Evolutionary conservation across 2,797 vertebrate genomes (phyloP).

Genomic region (Avahi laniger): DNA sequence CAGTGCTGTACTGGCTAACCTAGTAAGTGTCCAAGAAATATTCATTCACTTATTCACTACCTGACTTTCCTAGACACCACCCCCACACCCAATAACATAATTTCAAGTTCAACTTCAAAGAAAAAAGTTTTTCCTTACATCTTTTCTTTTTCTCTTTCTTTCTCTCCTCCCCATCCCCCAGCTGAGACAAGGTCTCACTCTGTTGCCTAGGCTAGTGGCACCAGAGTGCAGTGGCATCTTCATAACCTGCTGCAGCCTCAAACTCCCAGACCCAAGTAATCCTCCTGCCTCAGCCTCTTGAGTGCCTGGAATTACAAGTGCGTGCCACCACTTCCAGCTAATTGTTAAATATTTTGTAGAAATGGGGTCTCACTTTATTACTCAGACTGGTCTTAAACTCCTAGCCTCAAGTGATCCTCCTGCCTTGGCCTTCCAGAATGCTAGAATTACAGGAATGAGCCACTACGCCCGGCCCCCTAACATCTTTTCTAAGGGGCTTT

Average conservation of each 20-base stretch:
- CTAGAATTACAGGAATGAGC: background rate
- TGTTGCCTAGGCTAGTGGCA: background rate
- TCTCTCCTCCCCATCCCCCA: no score
- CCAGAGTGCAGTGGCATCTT: background rate
- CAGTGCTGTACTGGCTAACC: background rate
- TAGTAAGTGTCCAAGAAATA: background rate
- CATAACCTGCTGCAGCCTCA: background rate
- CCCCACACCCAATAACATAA: background rate
- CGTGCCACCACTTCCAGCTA: background rate
- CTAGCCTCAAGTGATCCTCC: background rate
- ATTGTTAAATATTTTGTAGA: background rate
- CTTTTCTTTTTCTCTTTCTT: background rate
- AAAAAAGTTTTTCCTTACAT: background rate
- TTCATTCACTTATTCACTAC: background rate
- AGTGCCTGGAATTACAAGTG: background rate
- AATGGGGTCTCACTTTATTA: background rate
- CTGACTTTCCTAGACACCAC: background rate
- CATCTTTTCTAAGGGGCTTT: background rate
- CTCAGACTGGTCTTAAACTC: background rate
- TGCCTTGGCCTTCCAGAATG: background rate
- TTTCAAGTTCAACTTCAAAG: background rate
- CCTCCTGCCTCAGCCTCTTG: background rate
- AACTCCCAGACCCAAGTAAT: background rate
- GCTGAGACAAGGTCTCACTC: background rate
- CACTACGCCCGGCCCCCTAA: background rate